Evolutionary conservation across 1,140 invertebrate species (phyloP), one percentile per base, ranked within the genome.

Genomic region (Onthophagus taurus): DNA sequence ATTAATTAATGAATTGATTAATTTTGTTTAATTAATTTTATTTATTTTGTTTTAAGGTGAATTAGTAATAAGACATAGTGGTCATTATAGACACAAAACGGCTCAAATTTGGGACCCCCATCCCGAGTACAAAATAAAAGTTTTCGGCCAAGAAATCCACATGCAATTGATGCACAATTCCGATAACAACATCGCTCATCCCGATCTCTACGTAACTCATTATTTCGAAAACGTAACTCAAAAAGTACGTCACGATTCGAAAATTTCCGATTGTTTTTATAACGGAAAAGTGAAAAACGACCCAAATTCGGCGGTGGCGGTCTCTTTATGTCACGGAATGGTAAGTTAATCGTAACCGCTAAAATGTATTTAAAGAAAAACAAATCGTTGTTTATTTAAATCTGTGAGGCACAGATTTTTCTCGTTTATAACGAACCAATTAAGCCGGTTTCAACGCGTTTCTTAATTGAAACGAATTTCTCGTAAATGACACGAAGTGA

Each of bases 301-400:
- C 60, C 61, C 67, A 14, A 58, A 66, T 44, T 83, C 80, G 7
- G 63, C 63, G 18, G 80, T 85, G 14, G 72, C 76, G 16, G 78
- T 86, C 49, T 82, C 74, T 46, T 70, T 85, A 30, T 87, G 83
- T 62, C 72, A 83, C 54, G 83, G 83, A 63, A 83, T 85, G 80
- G 83, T 83, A 56, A 79, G 76, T 77, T n/a, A n/a, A 29, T 30
- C 9, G 26, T n/a, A n/a, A n/a, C n/a, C n/a, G n/a, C n/a, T n/a
- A n/a, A n/a, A n/a, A n/a, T n/a, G n/a, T n/a, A n/a, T n/a, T n/a
- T n/a, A n/a, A n/a, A n/a, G n/a, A n/a, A n/a, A n/a, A n/a, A n/a
- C n/a, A n/a, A n/a, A n/a, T n/a, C n/a, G n/a, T n/a, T n/a, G n/a
- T n/a, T n/a, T n/a, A n/a, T n/a, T n/a, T n/a, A n/a, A n/a, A n/a